phyloP scores from a whole-genome alignment of 2,888 invertebrate genomes.

The Phaonia tiefii region DNA sequence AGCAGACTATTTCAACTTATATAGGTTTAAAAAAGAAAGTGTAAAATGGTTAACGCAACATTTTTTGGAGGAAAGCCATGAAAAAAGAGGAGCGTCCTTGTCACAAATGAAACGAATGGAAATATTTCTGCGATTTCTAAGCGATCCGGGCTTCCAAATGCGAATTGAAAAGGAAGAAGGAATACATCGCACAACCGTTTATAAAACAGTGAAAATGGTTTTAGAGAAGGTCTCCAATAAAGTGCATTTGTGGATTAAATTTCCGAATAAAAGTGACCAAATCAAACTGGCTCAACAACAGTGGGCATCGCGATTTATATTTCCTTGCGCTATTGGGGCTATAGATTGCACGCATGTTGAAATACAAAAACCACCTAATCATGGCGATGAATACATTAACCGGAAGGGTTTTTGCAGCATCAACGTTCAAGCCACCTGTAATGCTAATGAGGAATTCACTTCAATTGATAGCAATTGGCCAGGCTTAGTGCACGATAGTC shows the following conservation, averaged over 20 bases:
- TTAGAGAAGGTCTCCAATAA: too few species aligned
- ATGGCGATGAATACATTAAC: conserved; percentile 40
- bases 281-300: conserved; percentile 20
- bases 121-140: conserved; percentile 32
- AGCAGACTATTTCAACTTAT: conserved; percentile 39
- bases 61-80: too few species aligned
- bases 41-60: conserved; percentile 43
- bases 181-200: too few species aligned
- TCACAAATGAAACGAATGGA: conserved; percentile 38
- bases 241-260: too few species aligned
- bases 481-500: conserved; percentile 24
- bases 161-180: too few species aligned
- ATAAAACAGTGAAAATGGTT: too few species aligned
- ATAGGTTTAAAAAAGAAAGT: conserved; percentile 33
- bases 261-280: conserved; percentile 30
- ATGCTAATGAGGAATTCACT: neutral
- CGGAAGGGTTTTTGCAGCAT: conserved; percentile 44
- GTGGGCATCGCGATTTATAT: too few species aligned
- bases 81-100: too few species aligned
- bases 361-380: conserved; percentile 40
- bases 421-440: conserved; percentile 27
- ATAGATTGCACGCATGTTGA: too few species aligned
- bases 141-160: conserved; percentile 39
- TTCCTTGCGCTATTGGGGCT: too few species aligned
- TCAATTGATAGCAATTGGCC: too few species aligned